These are phyloP conservation scores for Oreochromis spilurus DNA, from an alignment of 2,113 vertebrate species.

Conservation along the genomic window DNA sequence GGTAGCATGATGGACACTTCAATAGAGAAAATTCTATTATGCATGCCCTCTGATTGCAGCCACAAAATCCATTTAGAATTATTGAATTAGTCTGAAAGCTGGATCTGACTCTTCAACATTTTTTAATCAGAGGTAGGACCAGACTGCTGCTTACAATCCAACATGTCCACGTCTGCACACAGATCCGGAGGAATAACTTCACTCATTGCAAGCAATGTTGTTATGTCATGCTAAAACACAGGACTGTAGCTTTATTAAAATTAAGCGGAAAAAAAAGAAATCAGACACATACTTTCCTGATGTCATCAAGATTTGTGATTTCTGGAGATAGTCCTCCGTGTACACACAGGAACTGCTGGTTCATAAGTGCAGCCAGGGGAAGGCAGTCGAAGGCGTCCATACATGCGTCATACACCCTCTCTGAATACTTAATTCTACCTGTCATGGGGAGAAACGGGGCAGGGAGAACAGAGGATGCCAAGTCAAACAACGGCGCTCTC, in stretches of 20 bases:
- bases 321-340: slow-evolving; percentile 97
- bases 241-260: background rate
- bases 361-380: slow-evolving; percentile 97
- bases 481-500: slow-evolving; percentile 49
- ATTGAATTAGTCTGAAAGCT: slow-evolving; percentile 60
- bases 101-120: slow-evolving; percentile 32
- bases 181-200: background rate
- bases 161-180: background rate
- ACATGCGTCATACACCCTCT: slow-evolving; percentile 94
- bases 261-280: background rate
- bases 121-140: slow-evolving; percentile 39
- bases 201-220: background rate
- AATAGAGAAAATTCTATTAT: slow-evolving; percentile 48
- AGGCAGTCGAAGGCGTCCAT: slow-evolving; percentile 99
- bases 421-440: slow-evolving; percentile 99
- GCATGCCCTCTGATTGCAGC: slow-evolving; percentile 49
- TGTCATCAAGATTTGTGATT: slow-evolving; percentile 97
- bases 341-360: slow-evolving; percentile 98
- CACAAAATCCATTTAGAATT: slow-evolving; percentile 61
- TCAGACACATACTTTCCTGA: slow-evolving; percentile 92
- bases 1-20: slow-evolving; percentile 51
- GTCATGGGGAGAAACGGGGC: slow-evolving; percentile 52
- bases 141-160: background rate
- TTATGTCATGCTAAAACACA: background rate
- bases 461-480: slow-evolving; percentile 24